Conservation (phyloP, 2,888 invertebrate species). For the Petrolisthes cinctipes region DNA sequence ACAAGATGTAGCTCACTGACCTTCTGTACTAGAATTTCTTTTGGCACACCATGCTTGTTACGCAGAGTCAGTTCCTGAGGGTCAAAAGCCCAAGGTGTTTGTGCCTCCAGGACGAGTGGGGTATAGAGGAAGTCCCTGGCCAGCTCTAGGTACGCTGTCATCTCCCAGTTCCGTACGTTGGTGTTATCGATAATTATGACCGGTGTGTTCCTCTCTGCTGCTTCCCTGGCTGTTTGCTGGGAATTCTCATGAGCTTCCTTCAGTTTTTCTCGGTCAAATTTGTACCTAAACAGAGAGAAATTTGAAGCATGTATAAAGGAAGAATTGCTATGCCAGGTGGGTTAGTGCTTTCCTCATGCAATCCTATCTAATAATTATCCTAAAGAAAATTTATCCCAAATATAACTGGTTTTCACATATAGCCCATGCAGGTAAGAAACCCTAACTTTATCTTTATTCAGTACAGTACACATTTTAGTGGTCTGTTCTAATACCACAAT, state of each 20-base stretch:
- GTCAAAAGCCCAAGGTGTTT: constrained; percentile 69
- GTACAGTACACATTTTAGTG: too few species aligned
- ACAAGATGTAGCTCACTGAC: neutral
- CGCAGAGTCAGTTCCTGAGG: constrained; percentile 67
- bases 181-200: constrained; percentile 70
- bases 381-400: too few species aligned
- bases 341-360: too few species aligned
- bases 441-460: too few species aligned
- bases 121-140: constrained; percentile 68
- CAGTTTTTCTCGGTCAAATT: constrained; percentile 67
- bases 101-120: constrained; percentile 68
- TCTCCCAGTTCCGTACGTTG: constrained; percentile 69
- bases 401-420: too few species aligned
- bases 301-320: neutral
- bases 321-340: neutral
- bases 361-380: too few species aligned
- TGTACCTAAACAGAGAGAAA: constrained; percentile 66
- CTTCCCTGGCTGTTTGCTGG: constrained; percentile 67
- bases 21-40: constrained; percentile 54
- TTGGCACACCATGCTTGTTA: constrained; percentile 58
- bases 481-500: too few species aligned
- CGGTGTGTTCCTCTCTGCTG: constrained; percentile 66
- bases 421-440: too few species aligned
- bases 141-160: constrained; percentile 68
- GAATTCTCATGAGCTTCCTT: constrained; percentile 69